Percentiles rank a stretch among this genome's conserved stretches.
Evolutionary conservation across 1,140 invertebrate genomes (phyloP).

Genomic region (Dreissena polymorpha): DNA sequence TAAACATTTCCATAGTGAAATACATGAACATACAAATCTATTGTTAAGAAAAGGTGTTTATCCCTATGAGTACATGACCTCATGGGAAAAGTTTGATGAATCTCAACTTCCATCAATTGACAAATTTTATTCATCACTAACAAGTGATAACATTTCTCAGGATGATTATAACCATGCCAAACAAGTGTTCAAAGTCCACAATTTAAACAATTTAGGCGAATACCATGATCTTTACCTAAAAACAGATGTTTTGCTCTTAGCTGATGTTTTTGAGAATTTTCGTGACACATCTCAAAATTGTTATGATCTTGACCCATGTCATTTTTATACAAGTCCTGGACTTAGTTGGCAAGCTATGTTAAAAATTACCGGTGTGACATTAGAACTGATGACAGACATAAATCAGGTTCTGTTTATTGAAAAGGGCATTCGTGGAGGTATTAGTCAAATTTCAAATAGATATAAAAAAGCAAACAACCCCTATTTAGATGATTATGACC

Average conservation of each 20-base stretch:
- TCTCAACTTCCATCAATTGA: conserved; percentile 12
- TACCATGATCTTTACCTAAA: conserved; percentile 57
- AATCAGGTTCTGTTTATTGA: conserved; percentile 46
- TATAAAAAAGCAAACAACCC: conserved; percentile 37
- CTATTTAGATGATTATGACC: conserved; percentile 32
- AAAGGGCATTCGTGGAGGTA: conserved; percentile 49
- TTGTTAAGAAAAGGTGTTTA: conserved; percentile 51
- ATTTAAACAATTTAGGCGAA: conserved; percentile 24
- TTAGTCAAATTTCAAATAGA: conserved; percentile 26
- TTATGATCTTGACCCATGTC: conserved; percentile 52
- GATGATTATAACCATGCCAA: conserved; percentile 54
- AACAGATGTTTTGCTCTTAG: conserved; percentile 54
- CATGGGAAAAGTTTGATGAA: conserved; percentile 40
- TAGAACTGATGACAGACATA: conserved; percentile 53
- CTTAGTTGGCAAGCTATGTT: conserved; percentile 62
- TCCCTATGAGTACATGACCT: conserved; percentile 46
- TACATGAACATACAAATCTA: conserved; percentile 11
- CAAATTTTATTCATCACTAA: conserved; percentile 36
- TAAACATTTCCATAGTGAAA: conserved; percentile 27
- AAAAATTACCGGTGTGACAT: conserved; percentile 61
- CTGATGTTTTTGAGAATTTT: conserved; percentile 56
- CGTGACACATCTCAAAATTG: conserved; percentile 14
- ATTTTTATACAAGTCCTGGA: conserved; percentile 59
- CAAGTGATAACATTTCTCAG: conserved; percentile 16
- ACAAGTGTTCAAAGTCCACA: conserved; percentile 30